Conservation (phyloP, 1,140 invertebrate species). For the Pantala flavescens region DNA sequence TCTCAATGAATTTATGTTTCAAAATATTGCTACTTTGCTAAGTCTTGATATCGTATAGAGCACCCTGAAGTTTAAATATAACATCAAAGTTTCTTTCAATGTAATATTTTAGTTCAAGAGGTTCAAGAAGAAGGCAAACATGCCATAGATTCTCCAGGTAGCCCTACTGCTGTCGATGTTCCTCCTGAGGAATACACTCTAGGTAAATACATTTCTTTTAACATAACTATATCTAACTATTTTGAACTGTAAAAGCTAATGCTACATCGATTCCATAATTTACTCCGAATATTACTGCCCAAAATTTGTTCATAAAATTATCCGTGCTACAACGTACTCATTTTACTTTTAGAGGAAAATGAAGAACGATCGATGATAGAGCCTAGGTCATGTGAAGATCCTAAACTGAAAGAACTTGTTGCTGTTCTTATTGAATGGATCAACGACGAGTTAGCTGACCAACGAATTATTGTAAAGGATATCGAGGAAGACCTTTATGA, state of each 20-base stretch:
- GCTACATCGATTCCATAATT: no score
- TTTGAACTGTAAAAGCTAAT: neutral
- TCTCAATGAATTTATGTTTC: no score
- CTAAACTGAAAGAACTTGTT: constrained; percentile 77
- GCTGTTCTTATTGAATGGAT: constrained; percentile 93
- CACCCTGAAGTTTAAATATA: no score
- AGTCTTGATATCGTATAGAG: no score
- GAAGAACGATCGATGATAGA: constrained; percentile 96
- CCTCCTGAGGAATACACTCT: constrained; percentile 86
- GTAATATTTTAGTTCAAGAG: constrained; percentile 67
- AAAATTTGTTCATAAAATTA: neutral
- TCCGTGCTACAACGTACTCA: neutral
- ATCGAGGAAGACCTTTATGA: constrained; percentile 97
- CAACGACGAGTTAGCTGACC: constrained; percentile 92
- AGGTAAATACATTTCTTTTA: constrained; percentile 49
- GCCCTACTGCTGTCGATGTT: constrained; percentile 68
- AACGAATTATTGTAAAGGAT: constrained; percentile 95
- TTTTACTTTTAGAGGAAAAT: constrained; percentile 67
- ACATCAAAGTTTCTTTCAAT: no score
- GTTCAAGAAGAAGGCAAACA: constrained; percentile 91
- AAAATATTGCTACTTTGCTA: no score
- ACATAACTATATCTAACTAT: constrained; percentile 18
- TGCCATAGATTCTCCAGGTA: constrained; percentile 91
- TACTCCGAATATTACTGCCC: no score
- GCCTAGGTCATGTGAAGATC: constrained; percentile 72